These are phyloP conservation scores for Escarpia spicata DNA, from an alignment of 2,888 invertebrate genomes.

Conservation along the genomic window DNA sequence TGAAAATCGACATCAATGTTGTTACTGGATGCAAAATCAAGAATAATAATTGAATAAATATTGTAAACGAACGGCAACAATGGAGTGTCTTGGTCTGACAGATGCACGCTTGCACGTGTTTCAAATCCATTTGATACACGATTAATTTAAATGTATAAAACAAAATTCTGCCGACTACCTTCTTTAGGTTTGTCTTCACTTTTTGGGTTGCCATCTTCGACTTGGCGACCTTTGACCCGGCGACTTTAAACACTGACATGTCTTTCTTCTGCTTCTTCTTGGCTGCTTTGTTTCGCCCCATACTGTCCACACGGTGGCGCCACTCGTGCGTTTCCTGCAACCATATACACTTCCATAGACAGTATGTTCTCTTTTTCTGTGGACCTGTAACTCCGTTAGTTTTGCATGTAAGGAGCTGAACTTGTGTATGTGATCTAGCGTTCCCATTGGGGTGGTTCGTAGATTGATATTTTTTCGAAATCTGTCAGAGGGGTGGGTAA, in stretches of 20 bases:
- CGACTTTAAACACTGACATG: conserved; percentile 28
- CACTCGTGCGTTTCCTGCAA: not conserved
- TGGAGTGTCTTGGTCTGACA: not conserved
- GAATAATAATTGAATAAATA: not conserved
- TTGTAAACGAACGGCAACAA: not conserved
- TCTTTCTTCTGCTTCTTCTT: conserved; percentile 22
- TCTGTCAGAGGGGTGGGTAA: too few species aligned
- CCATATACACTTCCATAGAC: too few species aligned
- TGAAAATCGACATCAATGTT: not conserved
- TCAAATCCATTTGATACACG: too few species aligned
- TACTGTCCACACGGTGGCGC: conserved; percentile 9
- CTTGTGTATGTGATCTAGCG: too few species aligned
- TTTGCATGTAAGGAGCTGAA: too few species aligned
- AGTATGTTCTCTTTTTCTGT: too few species aligned
- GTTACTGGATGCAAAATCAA: not conserved
- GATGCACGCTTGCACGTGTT: too few species aligned
- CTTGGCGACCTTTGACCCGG: conserved; percentile 28
- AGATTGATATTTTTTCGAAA: too few species aligned
- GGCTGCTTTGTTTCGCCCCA: not conserved
- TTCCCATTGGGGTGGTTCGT: too few species aligned
- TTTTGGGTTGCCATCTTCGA: conserved; percentile 22
- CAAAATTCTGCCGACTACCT: not conserved
- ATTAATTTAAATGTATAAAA: too few species aligned
- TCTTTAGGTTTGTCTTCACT: conserved; percentile 24
- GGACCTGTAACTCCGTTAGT: too few species aligned